These are phyloP conservation scores for Cossypha dichroa DNA, from an alignment of 2,797 vertebrate species.

Conservation along the genomic window DNA sequence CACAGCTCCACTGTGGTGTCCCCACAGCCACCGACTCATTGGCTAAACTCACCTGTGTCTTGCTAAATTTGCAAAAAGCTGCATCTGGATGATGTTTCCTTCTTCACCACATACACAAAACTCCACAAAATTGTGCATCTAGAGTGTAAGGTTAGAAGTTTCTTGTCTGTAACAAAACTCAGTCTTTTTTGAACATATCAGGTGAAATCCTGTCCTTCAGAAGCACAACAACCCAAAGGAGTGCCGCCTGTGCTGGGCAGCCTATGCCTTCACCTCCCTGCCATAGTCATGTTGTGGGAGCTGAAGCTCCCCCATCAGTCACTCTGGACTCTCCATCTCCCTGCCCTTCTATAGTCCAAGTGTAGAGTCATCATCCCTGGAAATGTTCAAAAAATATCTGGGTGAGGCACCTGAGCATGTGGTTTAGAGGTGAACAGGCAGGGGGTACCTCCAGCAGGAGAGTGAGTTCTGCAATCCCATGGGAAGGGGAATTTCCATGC, in stretches of 20 bases:
- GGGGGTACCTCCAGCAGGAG: neutral
- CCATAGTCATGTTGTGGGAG: rapidly evolving
- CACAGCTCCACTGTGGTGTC: rapidly evolving
- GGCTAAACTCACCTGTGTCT: neutral
- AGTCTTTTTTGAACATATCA: neutral
- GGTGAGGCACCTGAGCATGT: neutral
- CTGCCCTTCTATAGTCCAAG: neutral
- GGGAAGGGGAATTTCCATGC: neutral
- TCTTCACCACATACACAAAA: rapidly evolving
- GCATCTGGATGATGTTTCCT: neutral
- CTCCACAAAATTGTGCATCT: rapidly evolving
- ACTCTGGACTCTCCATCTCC: neutral
- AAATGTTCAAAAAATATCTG: rapidly evolving
- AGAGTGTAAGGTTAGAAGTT: rapidly evolving
- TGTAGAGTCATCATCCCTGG: neutral
- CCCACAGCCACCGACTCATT: rapidly evolving
- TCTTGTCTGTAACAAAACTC: rapidly evolving
- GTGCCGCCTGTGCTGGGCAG: neutral
- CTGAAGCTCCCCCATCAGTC: neutral
- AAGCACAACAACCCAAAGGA: neutral
- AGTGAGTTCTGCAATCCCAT: rapidly evolving
- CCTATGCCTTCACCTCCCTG: rapidly evolving
- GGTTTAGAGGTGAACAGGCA: neutral
- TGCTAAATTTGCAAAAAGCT: neutral
- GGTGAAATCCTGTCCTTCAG: neutral